A percentile compares a stretch with the other conserved stretches of the same genome.
These are phyloP conservation scores for Hydractinia symbiolongicarpus DNA, from an alignment of 30 jellyfish, hydroid and myxozoan species.

Conservation along the genomic window DNA sequence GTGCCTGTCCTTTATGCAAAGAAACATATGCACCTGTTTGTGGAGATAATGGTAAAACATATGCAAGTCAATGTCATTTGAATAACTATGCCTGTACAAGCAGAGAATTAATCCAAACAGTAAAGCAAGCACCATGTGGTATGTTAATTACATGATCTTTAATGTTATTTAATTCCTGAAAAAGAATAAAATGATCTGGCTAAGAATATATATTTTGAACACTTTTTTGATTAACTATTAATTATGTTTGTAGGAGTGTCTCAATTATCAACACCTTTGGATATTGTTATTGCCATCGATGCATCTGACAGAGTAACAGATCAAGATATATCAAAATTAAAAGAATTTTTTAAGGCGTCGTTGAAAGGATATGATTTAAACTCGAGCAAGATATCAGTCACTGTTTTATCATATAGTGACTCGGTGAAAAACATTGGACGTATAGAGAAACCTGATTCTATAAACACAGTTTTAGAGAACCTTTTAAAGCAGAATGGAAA, in stretches of 20 bases:
- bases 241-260: too few relatives aligned
- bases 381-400: too few relatives aligned
- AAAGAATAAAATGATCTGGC: too few relatives aligned
- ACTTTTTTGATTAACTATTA: too few relatives aligned
- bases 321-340: conserved; percentile 34
- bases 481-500: background rate
- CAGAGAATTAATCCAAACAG: background rate
- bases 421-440: background rate
- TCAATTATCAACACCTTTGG: background rate
- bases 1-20: conserved; percentile 70
- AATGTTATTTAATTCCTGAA: too few relatives aligned
- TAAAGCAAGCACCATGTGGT: conserved; percentile 61
- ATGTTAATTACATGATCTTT: background rate
- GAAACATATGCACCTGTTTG: conserved; percentile 51
- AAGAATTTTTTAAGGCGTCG: conserved; percentile 35
- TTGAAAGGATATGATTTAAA: conserved; percentile 26
- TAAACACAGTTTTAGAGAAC: too few relatives aligned
- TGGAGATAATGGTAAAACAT: conserved; percentile 62
- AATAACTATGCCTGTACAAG: conserved; percentile 43
- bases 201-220: too few relatives aligned
- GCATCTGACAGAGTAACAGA: conserved; percentile 53
- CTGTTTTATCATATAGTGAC: background rate
- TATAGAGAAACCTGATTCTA: too few relatives aligned
- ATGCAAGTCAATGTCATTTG: conserved; percentile 81
- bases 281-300: conserved; percentile 45